Evolutionary conservation across 2,797 vertebrate species (phyloP).

Genomic region (Acanthurus tractus): DNA sequence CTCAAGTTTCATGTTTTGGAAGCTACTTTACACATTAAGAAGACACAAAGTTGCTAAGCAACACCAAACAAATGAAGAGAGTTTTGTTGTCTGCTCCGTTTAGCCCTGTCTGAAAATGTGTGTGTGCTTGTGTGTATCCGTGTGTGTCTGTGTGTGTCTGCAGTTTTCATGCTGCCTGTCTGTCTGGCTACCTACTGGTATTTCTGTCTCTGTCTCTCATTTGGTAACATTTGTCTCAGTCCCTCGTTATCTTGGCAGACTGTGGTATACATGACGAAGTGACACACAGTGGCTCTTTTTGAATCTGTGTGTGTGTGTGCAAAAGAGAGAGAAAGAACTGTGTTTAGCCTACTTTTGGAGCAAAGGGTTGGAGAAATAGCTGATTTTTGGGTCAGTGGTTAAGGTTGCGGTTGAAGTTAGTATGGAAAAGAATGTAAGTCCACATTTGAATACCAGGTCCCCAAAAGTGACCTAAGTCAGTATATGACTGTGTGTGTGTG

Average conservation of each 20-base stretch:
- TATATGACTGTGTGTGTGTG: too few relatives aligned
- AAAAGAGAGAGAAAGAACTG: too few relatives aligned
- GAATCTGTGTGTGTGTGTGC: neutral
- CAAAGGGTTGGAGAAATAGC: too few relatives aligned
- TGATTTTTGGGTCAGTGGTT: too few relatives aligned
- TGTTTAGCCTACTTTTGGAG: too few relatives aligned
- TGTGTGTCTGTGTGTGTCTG: neutral
- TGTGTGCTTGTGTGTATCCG: neutral
- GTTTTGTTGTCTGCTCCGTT: slow-evolving; percentile 44
- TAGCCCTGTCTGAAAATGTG: slow-evolving; percentile 23
- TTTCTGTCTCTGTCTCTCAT: slow-evolving; percentile 45
- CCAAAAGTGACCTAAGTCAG: too few relatives aligned
- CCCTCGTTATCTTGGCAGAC: slow-evolving; percentile 50
- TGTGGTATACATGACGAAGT: slow-evolving; percentile 25
- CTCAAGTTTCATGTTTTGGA: slow-evolving; percentile 37
- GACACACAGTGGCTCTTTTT: slow-evolving; percentile 1
- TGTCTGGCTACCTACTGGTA: slow-evolving; percentile 44
- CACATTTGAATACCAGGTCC: too few relatives aligned
- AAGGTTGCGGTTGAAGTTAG: too few relatives aligned
- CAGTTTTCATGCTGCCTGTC: slow-evolving; percentile 29
- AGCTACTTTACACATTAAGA: slow-evolving; percentile 36
- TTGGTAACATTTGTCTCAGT: slow-evolving; percentile 54
- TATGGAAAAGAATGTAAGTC: too few relatives aligned
- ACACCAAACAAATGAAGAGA: slow-evolving; percentile 62
- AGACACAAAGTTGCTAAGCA: slow-evolving; percentile 60